These are phyloP conservation scores for Leucoraja ocellata DNA, from an alignment of 2,797 vertebrate species.

Conservation along the genomic window DNA sequence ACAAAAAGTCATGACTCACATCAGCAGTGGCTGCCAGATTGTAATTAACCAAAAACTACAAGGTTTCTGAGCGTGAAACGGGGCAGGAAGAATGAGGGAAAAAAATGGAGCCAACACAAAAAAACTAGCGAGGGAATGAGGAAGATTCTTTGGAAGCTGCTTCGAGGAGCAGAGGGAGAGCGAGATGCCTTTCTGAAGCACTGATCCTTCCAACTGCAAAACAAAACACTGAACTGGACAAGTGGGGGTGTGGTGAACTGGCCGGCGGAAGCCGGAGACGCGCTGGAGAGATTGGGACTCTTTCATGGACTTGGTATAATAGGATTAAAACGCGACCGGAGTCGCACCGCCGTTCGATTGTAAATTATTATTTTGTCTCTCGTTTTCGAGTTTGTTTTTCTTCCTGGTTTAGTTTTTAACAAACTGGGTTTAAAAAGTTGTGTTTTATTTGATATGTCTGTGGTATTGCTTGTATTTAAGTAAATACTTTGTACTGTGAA, in stretches of 20 bases:
- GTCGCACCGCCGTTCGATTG: neutral
- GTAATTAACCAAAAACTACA: constrained; percentile 80
- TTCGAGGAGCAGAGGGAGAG: neutral
- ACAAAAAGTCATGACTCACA: constrained; percentile 81
- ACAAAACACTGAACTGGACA: neutral
- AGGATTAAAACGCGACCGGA: neutral
- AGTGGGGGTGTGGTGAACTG: neutral
- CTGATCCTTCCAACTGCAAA: neutral
- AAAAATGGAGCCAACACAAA: too few relatives aligned
- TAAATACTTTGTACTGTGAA: constrained; percentile 32
- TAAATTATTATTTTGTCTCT: constrained; percentile 10
- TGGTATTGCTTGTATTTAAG: constrained; percentile 26
- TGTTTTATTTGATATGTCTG: neutral
- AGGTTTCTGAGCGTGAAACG: constrained; percentile 55
- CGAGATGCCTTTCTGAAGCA: neutral
- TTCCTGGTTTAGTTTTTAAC: constrained; percentile 6
- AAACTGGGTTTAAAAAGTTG: neutral
- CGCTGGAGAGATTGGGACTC: neutral
- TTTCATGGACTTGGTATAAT: neutral
- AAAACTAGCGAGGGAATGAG: too few relatives aligned
- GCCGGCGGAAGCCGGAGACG: neutral
- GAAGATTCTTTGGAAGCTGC: neutral
- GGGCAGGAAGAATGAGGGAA: constrained; percentile 38
- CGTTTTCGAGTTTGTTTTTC: neutral
- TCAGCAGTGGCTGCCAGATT: constrained; percentile 84